These are phyloP conservation scores for Trichomalopsis sarcophagae DNA, from an alignment of 1,140 invertebrate genomes.

Conservation along the genomic window DNA sequence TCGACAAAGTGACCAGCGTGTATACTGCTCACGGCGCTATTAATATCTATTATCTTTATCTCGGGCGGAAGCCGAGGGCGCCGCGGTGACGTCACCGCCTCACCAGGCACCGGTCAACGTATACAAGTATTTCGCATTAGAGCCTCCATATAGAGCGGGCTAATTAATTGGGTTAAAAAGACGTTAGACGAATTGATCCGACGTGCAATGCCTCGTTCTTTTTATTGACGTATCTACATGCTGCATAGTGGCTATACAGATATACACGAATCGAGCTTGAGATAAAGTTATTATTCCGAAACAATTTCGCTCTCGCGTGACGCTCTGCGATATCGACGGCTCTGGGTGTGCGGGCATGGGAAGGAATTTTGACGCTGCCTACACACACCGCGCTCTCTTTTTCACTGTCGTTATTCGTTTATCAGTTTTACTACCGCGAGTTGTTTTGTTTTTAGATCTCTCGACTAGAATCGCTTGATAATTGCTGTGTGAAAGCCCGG, in stretches of 20 bases:
- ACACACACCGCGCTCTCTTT: background rate
- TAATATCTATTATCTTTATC: constrained; percentile 71
- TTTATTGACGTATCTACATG: background rate
- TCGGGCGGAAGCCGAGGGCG: constrained; percentile 63
- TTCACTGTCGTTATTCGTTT: constrained; percentile 24
- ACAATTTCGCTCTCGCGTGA: constrained; percentile 57
- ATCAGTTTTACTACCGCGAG: constrained; percentile 30
- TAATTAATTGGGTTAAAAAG: constrained; percentile 75
- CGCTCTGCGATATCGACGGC: constrained; percentile 56
- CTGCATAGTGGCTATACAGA: background rate
- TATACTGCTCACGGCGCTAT: constrained; percentile 57
- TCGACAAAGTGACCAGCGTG: constrained; percentile 47
- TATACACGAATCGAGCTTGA: constrained; percentile 32
- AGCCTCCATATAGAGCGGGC: constrained; percentile 50
- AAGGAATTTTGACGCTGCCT: constrained; percentile 46
- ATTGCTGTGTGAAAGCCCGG: background rate
- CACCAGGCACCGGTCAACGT: constrained; percentile 63
- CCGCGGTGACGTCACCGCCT: constrained; percentile 68
- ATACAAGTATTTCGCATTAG: constrained; percentile 75
- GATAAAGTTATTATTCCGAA: constrained; percentile 67
- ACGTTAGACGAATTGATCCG: constrained; percentile 69
- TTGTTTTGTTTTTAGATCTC: constrained; percentile 34
- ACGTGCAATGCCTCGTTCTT: constrained; percentile 50
- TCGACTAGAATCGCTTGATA: background rate
- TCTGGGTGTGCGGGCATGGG: constrained; percentile 53